Evolutionary conservation across 2,113 vertebrate genomes (phyloP), one percentile per base, ranked within the genome.

Genomic region (Ceratotherium simum): DNA sequence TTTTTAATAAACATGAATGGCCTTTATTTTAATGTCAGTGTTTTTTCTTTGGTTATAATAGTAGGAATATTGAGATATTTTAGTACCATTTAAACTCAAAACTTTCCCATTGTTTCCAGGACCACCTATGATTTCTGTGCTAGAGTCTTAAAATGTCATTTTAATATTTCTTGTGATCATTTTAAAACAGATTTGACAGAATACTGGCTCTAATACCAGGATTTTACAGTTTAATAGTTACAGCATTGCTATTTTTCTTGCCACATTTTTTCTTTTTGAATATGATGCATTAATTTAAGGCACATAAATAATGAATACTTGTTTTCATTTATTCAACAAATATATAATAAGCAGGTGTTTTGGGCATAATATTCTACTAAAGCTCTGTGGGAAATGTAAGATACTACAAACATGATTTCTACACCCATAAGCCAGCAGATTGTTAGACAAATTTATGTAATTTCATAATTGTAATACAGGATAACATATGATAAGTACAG

Each of bases 191-290:
- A 85, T 84, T 65, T 81, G 39, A 54, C 80, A 51, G 23, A n/a
- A 81, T 85, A 58, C 23, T n/a, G 46, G 10, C 65, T 85, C 23
- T 33, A 60, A 3, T 90, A 33, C 90, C 17, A 60, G 54, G 18
- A 81, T 92, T 95, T 86, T 95, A 76, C 13, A 96, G 27, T 27
- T 69, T 80, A 16, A 39, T 88, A 39, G 48, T 85, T 65, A 86
- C 2, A 75, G 2, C 16, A 73, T 54, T 90, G 56, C n/a, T 80
- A 1, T 39, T 58, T 93, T 80, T 67, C 6, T 80, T 67, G 39
- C 25, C 7, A 54, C 85, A 54, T 72, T 17, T 62, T 81, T 64
- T 72, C 14, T 39, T 73, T 88, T 39, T 67, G 39, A 54, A 54
- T 58, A 83, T 8, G n/a, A 67, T 72, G 33, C 4, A 48, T 48